A percentile compares a stretch with the other conserved stretches of the same genome.
phyloP scores from a whole-genome alignment of 2,888 invertebrate genomes.

The Zygaena filipendulae region DNA sequence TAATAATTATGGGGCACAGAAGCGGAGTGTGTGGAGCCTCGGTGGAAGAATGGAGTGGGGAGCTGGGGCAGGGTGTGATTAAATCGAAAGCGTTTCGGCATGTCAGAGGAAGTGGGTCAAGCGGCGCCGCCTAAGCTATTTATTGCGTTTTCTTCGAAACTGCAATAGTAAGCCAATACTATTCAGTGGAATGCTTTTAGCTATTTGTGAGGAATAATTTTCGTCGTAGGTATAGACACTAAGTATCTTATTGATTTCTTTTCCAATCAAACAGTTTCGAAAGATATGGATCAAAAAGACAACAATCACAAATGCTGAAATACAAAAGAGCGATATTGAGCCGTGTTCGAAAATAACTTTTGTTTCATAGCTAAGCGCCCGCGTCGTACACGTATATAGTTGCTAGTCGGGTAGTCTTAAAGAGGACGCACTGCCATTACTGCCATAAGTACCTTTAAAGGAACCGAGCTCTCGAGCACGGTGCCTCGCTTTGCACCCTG shows the following conservation, averaged over 20 bases:
- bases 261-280: no score
- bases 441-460: slow-evolving; percentile 67
- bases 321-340: no score
- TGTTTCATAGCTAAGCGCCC: slow-evolving; percentile 49
- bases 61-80: slow-evolving; percentile 58
- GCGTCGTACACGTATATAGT: no score
- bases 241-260: not conserved
- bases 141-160: slow-evolving; percentile 60
- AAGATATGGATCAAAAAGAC: no score
- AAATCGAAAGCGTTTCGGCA: slow-evolving; percentile 64
- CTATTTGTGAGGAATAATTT: no score
- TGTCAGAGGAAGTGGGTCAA: slow-evolving; percentile 66
- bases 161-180: slow-evolving; percentile 44
- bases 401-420: slow-evolving; percentile 55
- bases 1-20: slow-evolving; percentile 60
- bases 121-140: slow-evolving; percentile 58
- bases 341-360: no score
- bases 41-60: slow-evolving; percentile 51
- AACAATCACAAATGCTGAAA: no score
- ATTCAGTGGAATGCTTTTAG: slow-evolving; percentile 22
- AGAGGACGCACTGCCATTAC: slow-evolving; percentile 64
- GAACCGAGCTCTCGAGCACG: slow-evolving; percentile 66
- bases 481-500: slow-evolving; percentile 56
- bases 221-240: no score
- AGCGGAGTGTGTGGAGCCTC: slow-evolving; percentile 53